Evolutionary conservation across 53 echinoderm and acorn worm species (phyloP).

Genomic region (Antedon mediterranea): DNA sequence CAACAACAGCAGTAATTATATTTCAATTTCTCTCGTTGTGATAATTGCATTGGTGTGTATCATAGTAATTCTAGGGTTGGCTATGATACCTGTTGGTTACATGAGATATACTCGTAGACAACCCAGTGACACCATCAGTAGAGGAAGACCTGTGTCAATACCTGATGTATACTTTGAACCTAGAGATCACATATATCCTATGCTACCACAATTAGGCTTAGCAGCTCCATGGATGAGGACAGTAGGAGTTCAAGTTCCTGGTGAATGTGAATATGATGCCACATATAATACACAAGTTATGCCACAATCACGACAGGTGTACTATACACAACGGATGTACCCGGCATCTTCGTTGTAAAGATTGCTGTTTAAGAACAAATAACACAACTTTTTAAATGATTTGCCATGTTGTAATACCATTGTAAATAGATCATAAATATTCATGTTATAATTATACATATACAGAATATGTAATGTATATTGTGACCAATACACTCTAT

Average conservation of each 20-base stretch:
- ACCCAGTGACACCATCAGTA: neutral
- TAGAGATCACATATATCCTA: neutral
- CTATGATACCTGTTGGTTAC: neutral
- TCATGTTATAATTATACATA: too few species aligned
- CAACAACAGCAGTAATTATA: neutral
- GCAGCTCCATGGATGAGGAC: neutral
- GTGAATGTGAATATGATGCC: neutral
- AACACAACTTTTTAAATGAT: neutral
- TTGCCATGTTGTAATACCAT: neutral
- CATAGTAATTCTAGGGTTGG: neutral
- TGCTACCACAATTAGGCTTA: neutral
- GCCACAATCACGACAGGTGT: neutral
- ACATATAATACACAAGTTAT: neutral
- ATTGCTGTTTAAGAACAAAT: neutral
- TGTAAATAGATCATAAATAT: too few species aligned
- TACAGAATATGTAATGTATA: too few species aligned
- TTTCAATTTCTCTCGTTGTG: neutral
- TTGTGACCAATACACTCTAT: too few species aligned
- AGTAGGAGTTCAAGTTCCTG: constrained; percentile 1
- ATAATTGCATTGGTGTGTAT: neutral
- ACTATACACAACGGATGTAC: neutral
- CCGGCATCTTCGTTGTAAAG: neutral
- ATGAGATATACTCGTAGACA: neutral
- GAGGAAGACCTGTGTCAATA: neutral
- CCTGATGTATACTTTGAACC: neutral